Percentiles rank a stretch among this genome's conserved stretches.
phyloP scores from a whole-genome alignment of 2,888 invertebrate genomes.

The Pammene fasciana region DNA sequence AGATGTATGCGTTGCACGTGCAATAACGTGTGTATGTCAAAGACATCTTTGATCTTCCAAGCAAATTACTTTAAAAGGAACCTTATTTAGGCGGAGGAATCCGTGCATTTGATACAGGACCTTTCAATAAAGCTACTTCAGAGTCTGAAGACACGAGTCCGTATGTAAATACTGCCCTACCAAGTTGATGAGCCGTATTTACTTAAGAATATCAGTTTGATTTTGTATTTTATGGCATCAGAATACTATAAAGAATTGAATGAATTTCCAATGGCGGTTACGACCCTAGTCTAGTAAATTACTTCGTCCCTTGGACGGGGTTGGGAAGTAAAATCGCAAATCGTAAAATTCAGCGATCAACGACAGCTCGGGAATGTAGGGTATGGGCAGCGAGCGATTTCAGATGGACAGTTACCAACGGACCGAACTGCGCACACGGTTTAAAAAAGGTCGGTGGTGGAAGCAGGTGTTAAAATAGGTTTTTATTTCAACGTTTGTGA shows the following conservation, averaged over 20 bases:
- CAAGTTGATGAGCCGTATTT: no score
- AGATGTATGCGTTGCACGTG: conserved; percentile 18
- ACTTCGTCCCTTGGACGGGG: conserved; percentile 31
- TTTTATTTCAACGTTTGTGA: no score
- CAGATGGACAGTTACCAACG: not conserved
- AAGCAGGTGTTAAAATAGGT: not conserved
- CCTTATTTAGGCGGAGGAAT: conserved; percentile 36
- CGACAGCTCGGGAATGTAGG: conserved; percentile 4
- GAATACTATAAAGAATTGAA: no score
- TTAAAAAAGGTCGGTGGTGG: not conserved
- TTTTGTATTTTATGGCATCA: no score
- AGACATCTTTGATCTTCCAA: conserved; percentile 32
- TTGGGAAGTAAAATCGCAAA: conserved; percentile 25
- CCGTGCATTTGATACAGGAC: conserved; percentile 38
- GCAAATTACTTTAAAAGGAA: conserved; percentile 39
- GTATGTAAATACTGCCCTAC: conserved; percentile 31
- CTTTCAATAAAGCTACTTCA: conserved; percentile 38
- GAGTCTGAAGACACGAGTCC: conserved; percentile 14
- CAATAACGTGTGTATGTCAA: conserved; percentile 15
- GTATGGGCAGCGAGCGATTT: not conserved
- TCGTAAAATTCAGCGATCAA: conserved; percentile 35
- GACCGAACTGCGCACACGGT: not conserved
- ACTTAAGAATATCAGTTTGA: no score
- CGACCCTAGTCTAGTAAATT: no score
- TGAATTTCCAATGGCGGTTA: no score